These are phyloP conservation scores for Channa maculata DNA, from an alignment of 2,113 vertebrate genomes.

Conservation along the genomic window DNA sequence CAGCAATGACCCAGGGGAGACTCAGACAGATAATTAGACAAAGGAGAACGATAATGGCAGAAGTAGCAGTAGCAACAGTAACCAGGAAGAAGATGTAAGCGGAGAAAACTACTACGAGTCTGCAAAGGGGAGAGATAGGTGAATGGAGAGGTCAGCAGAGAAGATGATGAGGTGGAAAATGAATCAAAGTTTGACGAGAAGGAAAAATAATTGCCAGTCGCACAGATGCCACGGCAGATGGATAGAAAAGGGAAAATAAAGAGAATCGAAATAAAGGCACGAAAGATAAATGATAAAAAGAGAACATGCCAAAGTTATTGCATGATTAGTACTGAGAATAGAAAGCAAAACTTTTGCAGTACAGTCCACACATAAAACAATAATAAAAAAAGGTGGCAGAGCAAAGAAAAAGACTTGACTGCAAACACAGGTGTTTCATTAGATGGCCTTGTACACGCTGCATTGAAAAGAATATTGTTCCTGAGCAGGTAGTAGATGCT, in stretches of 20 bases:
- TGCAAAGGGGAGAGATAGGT: slow-evolving; percentile 37
- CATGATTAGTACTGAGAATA: no score
- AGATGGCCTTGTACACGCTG: slow-evolving; percentile 14
- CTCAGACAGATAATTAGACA: slow-evolving; percentile 51
- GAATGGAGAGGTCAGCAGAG: slow-evolving; percentile 60
- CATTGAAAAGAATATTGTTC: neutral
- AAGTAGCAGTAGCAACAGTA: slow-evolving; percentile 42
- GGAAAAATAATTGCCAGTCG: slow-evolving; percentile 22
- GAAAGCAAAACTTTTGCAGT: neutral
- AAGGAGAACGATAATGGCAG: slow-evolving; percentile 25
- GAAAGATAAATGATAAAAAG: slow-evolving; percentile 12
- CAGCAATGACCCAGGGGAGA: slow-evolving; percentile 40
- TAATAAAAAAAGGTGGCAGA: neutral
- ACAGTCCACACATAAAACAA: neutral
- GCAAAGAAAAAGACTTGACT: neutral
- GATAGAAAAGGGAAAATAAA: slow-evolving; percentile 46
- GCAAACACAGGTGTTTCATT: neutral
- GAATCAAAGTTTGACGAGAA: slow-evolving; percentile 32
- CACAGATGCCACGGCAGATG: slow-evolving; percentile 22
- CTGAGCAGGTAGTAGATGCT: neutral
- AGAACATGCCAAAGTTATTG: no score
- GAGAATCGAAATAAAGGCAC: slow-evolving; percentile 2
- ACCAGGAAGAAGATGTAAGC: slow-evolving; percentile 45
- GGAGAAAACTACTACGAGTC: slow-evolving; percentile 20
- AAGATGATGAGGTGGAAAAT: slow-evolving; percentile 58